Percentiles rank a stretch among this genome's conserved stretches.
Evolutionary conservation across 2,888 invertebrate genomes (phyloP).

Genomic region (Melinaea marsaeus): DNA sequence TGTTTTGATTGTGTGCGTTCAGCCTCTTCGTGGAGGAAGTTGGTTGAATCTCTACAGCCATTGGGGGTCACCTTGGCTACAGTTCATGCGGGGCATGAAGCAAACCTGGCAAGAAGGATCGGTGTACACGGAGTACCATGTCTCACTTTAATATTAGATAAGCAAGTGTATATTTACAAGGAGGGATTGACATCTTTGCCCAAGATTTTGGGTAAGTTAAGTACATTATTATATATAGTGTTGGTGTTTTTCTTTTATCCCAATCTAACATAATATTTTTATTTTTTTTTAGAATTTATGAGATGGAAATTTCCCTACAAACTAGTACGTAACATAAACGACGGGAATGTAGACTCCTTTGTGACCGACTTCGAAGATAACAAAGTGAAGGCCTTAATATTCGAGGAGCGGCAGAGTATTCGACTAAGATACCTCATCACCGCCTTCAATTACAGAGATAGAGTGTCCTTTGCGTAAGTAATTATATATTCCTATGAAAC

Average conservation of each 20-base stretch:
- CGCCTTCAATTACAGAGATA: conserved; percentile 90
- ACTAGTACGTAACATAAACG: conserved; percentile 83
- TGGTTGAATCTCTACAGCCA: conserved; percentile 91
- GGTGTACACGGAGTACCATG: conserved; percentile 90
- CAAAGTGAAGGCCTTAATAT: conserved; percentile 91
- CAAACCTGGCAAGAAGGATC: conserved; percentile 84
- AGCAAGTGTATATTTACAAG: conserved; percentile 90
- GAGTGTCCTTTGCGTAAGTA: conserved; percentile 90
- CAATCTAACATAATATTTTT: background rate
- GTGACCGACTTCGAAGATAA: conserved; percentile 95
- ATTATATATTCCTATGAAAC: background rate
- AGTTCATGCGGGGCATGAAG: conserved; percentile 89
- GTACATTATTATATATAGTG: too few relatives aligned
- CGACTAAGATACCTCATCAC: conserved; percentile 91
- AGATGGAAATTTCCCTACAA: conserved; percentile 91
- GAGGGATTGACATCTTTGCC: conserved; percentile 88
- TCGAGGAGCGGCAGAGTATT: conserved; percentile 86
- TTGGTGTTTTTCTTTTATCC: too few relatives aligned
- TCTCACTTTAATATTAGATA: conserved; percentile 88
- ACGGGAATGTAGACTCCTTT: conserved; percentile 85
- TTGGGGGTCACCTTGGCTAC: conserved; percentile 89
- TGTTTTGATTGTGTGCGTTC: conserved; percentile 94
- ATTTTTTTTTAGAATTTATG: conserved; percentile 83
- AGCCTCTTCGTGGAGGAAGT: conserved; percentile 90
- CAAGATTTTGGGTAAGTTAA: conserved; percentile 84